These are phyloP conservation scores for Poeciliopsis presidionis DNA, from an alignment of 2,797 vertebrate genomes.

Conservation along the genomic window DNA sequence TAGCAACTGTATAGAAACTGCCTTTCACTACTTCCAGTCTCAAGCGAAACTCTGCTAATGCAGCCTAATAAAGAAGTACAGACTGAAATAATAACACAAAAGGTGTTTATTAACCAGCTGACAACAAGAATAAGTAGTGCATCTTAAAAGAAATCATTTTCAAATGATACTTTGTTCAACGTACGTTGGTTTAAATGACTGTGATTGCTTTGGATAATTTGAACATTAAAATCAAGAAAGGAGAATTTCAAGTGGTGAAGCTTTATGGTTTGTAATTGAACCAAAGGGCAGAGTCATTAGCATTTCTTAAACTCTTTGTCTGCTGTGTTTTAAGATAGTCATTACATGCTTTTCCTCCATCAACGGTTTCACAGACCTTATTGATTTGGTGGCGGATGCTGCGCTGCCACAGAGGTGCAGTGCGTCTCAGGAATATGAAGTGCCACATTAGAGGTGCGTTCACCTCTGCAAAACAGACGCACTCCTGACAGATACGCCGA, in stretches of 20 bases:
- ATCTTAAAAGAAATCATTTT: background rate
- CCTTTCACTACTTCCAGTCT: background rate
- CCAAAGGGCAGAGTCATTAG: conserved; percentile 11
- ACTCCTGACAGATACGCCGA: conserved; percentile 46
- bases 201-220: background rate
- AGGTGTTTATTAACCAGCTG: background rate
- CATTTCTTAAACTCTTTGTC: background rate
- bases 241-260: background rate
- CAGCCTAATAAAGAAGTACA: background rate
- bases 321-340: conserved; percentile 27
- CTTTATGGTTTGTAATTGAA: background rate
- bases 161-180: background rate
- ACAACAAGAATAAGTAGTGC: background rate
- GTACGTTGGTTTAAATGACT: background rate
- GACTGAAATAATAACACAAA: conserved; percentile 5
- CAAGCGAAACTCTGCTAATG: background rate
- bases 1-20: background rate
- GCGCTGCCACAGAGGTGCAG: conserved; percentile 24
- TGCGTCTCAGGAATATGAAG: conserved; percentile 45
- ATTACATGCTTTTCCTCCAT: conserved; percentile 50
- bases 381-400: conserved; percentile 52
- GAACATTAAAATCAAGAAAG: conserved; percentile 4
- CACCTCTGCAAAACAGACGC: conserved; percentile 49
- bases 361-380: conserved; percentile 51
- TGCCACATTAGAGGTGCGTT: conserved; percentile 54